These are phyloP conservation scores for Mimumesa dahlbomi DNA, from an alignment of 2,888 invertebrate genomes.

Conservation along the genomic window DNA sequence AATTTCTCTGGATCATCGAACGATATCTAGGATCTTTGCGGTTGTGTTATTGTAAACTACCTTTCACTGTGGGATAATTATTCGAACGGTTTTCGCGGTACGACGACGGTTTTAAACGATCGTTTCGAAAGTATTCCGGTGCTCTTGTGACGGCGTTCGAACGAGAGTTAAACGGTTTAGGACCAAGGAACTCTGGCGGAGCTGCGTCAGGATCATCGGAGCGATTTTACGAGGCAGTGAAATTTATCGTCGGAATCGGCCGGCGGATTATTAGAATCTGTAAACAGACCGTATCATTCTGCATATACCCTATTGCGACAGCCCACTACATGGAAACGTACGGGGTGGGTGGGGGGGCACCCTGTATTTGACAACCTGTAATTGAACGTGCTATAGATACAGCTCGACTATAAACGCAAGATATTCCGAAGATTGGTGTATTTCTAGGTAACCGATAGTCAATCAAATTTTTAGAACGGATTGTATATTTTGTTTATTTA, in stretches of 20 bases:
- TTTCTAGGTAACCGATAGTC: conserved; percentile 14
- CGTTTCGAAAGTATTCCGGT: not conserved
- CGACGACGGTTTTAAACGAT: not conserved
- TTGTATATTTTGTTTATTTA: too few species aligned
- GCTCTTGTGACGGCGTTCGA: conserved; percentile 10
- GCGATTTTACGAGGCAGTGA: conserved; percentile 69
- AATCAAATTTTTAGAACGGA: conserved; percentile 28
- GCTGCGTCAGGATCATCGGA: conserved; percentile 34
- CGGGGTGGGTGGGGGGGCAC: conserved; percentile 14
- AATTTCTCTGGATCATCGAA: too few species aligned
- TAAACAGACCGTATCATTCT: conserved; percentile 62
- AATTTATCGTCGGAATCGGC: conserved; percentile 70
- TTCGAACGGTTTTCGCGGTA: too few species aligned
- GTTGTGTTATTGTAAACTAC: too few species aligned
- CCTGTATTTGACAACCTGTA: conserved; percentile 48
- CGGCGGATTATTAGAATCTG: conserved; percentile 71
- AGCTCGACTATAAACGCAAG: conserved; percentile 16
- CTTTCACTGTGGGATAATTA: too few species aligned
- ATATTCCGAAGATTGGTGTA: not conserved
- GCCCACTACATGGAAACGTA: not conserved
- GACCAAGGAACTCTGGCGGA: conserved; percentile 34
- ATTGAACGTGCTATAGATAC: conserved; percentile 30
- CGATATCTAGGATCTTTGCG: too few species aligned
- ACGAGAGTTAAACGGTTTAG: conserved; percentile 30
- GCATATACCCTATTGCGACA: conserved; percentile 14